Base-by-base conservation (phyloP, 2,888 invertebrate species). In the Ormyrus labotus region DNA sequence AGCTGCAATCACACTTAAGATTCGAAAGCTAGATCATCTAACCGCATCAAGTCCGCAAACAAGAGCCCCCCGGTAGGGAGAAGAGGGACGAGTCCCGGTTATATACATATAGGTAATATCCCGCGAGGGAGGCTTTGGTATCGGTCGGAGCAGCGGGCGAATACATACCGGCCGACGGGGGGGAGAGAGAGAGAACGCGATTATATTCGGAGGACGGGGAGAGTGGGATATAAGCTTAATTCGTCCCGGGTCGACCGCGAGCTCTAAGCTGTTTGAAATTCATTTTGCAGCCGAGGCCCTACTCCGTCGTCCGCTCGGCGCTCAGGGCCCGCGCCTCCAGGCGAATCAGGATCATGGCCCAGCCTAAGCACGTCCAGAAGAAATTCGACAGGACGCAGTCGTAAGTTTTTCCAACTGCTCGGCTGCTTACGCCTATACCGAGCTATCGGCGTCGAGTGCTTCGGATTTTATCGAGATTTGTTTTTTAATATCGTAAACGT, bases 261-360 rank as follows among this genome's bases (percentile, higher is more conserved):
- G 58, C 80, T 50, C 64, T 82, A 78, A 80, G 75, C 73, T 82
- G 77, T 81, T 81, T 80, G 81, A 78, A 82, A 82, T 82, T 82
- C 78, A 82, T 82, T 82, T 82, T 48, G 68, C 82, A 87, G 88
- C 65, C 84, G 11, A 63, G 82, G 71, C 86, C 88, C 2, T 86
- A 73, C 34, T 50, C 81, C 45, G 85, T 85, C 11, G 55, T 83
- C 11, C 85, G 84, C 5, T 69, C 85, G 1, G 88, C 88, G 10
- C 82, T 88, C 11, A 85, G 55, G 81, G 84, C 85, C 61, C 86
- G 82, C 6, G 81, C 87, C 0, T 86, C 86, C 67, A 87, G 84
- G 80, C 86, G 89, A 53, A 85, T 88, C 74, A 86, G 84, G 83
- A 85, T 85, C 68, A 86, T 89, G 88, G 86, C 89, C 6, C 83